Base-by-base conservation (phyloP, 2,113 vertebrate genomes). In the Alethe diademata region DNA sequence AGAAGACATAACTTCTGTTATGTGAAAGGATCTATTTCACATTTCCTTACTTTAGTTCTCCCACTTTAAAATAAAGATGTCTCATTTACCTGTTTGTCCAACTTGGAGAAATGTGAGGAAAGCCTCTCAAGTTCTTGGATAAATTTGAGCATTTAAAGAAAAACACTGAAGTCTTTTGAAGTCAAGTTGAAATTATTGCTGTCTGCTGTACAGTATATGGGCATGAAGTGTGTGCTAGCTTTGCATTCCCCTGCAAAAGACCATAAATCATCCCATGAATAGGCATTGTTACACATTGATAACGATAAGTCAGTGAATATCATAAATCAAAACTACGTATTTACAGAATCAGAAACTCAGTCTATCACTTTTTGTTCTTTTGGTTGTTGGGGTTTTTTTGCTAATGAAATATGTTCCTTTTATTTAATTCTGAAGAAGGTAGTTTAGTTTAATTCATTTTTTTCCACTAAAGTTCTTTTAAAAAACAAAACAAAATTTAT, bases 401-500 rank as follows among this genome's bases (percentile, higher is more conserved):
- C 92, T 76, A 45, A 47, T 66, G 12, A 81, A 71, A 80, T 80
- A 60, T 61, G 57, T 87, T 90, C 48, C 29, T 92, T 94, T 87
- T 96, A 89, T 94, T 96, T 94, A 78, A 93, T 93, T 96, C 51
- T 50, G 33, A 78, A 66, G 66, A 84, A n/a, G 53, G 4, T 9
- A 38, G 14, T 47, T 66, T 31, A 56, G 12, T 28, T 85, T 53
- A 35, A 48, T 33, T 53, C 2, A 6, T 84, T 93, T 95, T 96
- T 95, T 94, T 11, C 50, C 60, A 35, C 45, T 64, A 83, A 78
- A 71, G 29, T 64, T 87, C 54, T 66, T 50, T 67, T 16, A 33
- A 96, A 95, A 64, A 96, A 89, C n/a, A 88, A 93, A 95, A 72
- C 57, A 40, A 53, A 58, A 92, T 45, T 86, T 85, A 97, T 89